phyloP scores from a whole-genome alignment of 2,113 vertebrate species.

The Scartelaos histophorus region DNA sequence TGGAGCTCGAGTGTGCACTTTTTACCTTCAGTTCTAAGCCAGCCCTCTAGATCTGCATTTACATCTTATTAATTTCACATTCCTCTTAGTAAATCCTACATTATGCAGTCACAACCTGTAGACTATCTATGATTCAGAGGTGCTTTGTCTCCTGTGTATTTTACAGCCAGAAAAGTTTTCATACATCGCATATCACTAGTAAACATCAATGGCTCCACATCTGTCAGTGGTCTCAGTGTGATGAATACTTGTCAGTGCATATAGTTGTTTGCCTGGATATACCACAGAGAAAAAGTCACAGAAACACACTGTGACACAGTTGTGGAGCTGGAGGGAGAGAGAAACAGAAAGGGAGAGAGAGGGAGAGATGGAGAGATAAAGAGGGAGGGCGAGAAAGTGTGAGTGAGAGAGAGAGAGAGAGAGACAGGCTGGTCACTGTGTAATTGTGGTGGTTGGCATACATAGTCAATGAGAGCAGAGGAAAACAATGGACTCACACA shows the following conservation, averaged over 20 bases:
- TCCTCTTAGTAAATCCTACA: neutral
- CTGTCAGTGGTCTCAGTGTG: neutral
- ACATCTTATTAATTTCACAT: neutral
- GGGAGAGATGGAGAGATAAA: no score
- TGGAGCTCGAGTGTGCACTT: no score
- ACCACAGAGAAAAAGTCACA: constrained; percentile 20
- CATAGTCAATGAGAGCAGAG: constrained; percentile 46
- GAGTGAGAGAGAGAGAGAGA: neutral
- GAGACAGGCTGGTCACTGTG: neutral
- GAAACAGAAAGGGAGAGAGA: neutral
- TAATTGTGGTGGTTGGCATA: constrained; percentile 47
- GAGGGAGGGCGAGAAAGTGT: neutral
- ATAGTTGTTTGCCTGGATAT: constrained; percentile 16
- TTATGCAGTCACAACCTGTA: neutral
- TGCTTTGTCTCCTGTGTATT: neutral
- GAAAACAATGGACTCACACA: constrained; percentile 42
- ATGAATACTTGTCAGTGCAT: constrained; percentile 10
- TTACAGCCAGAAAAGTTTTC: neutral
- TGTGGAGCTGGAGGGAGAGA: neutral
- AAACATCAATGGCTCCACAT: neutral
- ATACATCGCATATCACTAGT: neutral
- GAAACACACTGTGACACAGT: constrained; percentile 7
- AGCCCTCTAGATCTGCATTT: neutral
- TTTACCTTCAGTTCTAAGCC: neutral
- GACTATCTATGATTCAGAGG: constrained; percentile 2